A percentile compares a stretch with the other conserved stretches of the same genome.
phyloP scores from a whole-genome alignment of 2,113 vertebrate species.

The Silurus glanis region DNA sequence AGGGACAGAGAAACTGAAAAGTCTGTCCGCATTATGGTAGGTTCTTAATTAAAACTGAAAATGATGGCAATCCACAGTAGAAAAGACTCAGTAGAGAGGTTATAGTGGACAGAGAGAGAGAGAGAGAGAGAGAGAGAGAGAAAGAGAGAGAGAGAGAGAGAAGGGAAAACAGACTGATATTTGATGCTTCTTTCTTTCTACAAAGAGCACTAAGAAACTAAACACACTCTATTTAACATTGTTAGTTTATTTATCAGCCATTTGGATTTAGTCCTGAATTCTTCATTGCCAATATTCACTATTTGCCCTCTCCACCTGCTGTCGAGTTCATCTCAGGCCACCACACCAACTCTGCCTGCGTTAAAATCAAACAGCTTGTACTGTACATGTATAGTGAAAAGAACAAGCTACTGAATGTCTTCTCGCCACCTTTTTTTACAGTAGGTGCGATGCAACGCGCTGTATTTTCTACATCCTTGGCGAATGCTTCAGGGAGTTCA shows the following conservation, averaged over 20 bases:
- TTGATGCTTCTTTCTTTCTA: neutral
- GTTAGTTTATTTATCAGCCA: neutral
- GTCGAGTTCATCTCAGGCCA: neutral
- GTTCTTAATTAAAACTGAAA: constrained; percentile 38
- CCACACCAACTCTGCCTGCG: neutral
- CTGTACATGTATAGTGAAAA: neutral
- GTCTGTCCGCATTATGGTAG: neutral
- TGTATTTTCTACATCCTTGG: neutral
- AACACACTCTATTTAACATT: neutral
- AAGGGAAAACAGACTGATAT: neutral
- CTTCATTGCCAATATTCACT: neutral
- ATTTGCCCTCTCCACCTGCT: neutral
- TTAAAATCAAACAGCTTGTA: neutral
- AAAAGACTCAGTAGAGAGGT: neutral
- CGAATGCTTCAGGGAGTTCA: constrained; percentile 13
- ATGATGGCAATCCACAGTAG: constrained; percentile 4
- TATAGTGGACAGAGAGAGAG: neutral
- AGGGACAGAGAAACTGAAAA: neutral
- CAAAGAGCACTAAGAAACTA: neutral
- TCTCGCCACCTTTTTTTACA: neutral
- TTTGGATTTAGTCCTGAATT: neutral
- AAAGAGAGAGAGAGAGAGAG: neutral
- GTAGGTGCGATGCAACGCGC: neutral
- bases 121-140: neutral
- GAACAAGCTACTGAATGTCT: neutral